These are phyloP conservation scores for Drosophila nr. medialis DNA, from an alignment of 2,888 invertebrate genomes.

Conservation along the genomic window DNA sequence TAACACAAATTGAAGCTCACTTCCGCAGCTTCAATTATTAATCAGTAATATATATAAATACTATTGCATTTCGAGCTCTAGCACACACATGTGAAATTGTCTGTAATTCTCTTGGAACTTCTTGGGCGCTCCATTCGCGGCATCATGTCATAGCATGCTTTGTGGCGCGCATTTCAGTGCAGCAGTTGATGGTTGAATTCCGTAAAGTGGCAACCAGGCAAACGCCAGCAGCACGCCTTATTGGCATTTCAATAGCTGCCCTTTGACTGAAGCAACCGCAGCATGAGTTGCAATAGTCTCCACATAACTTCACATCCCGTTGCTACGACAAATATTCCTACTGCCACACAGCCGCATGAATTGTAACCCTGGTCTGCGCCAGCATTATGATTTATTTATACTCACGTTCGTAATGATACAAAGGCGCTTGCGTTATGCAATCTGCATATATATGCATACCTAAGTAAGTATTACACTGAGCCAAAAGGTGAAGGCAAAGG, in stretches of 20 bases:
- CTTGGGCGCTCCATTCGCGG: constrained; percentile 14
- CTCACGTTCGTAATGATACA: constrained; percentile 76
- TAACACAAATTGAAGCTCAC: too few relatives aligned
- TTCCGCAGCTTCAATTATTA: too few relatives aligned
- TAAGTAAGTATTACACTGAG: constrained; percentile 50
- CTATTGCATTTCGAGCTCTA: not conserved
- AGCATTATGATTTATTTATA: constrained; percentile 77
- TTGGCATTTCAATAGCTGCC: constrained; percentile 77
- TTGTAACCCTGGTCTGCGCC: constrained; percentile 1
- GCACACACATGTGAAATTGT: not conserved
- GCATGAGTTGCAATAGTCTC: not conserved
- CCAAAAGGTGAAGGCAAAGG: constrained; percentile 13
- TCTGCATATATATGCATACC: constrained; percentile 74
- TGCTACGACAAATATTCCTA: not conserved
- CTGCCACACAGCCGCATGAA: not conserved
- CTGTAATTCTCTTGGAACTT: not conserved
- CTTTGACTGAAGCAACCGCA: constrained; percentile 56
- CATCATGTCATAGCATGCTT: constrained; percentile 55
- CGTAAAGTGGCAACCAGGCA: constrained; percentile 34
- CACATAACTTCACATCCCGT: too few relatives aligned
- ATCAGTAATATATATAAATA: not conserved
- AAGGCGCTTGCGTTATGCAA: constrained; percentile 76
- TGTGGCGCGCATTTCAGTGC: constrained; percentile 55
- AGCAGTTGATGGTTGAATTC: constrained; percentile 30
- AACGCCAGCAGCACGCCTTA: constrained; percentile 64